Base-by-base conservation (phyloP, 2,888 invertebrate species). In the Pheosia gnoma region DNA sequence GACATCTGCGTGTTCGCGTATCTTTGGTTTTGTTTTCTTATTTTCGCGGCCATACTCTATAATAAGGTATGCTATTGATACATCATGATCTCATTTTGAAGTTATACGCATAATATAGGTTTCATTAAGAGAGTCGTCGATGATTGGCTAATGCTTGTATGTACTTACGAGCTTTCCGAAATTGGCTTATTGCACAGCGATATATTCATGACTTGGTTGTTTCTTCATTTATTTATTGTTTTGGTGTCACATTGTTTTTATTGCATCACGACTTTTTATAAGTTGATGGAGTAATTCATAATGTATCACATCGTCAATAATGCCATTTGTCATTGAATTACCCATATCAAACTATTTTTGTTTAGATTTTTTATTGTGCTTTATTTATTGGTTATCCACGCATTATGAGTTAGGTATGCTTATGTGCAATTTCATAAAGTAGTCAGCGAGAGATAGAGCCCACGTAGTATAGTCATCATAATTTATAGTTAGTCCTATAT, bases 221-320 rank as follows among this genome's bases (percentile, higher is more conserved):
- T 59, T 59, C 13, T 45, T 60, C 60, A 51, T 25, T 60, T 25
- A 25, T 25, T 25, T 25, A 25, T 25, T 59, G 55, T 62, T 64
- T 65, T 65, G 49, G 64, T 65, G 74, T 73, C 58, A 61, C 71
- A 70, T 73, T 11, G 5, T 47, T 47, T 45, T 47, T 11, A 47
- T 47, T 65, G 59, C 51, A 51, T 51, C 51, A 51, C 25, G 13
- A 8, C 51, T 51, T 51, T 51, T 13, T 10, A 51, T 25, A 51
- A 8, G 25, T 8, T 9, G 25, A 49, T 25, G 2, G 47, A 47
- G 6, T 47, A 3, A 8, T 13, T 51, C 51, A 25, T 51, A 10
- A 51, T 25, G 51, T 51, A 25, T 25, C n/a, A 49, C 51, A 13
- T 3, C 13, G 8, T 25, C 7, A 25, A 51, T 13, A 3, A 8